phyloP scores from a whole-genome alignment of 2,113 vertebrate species.

The Saccopteryx leptura region DNA sequence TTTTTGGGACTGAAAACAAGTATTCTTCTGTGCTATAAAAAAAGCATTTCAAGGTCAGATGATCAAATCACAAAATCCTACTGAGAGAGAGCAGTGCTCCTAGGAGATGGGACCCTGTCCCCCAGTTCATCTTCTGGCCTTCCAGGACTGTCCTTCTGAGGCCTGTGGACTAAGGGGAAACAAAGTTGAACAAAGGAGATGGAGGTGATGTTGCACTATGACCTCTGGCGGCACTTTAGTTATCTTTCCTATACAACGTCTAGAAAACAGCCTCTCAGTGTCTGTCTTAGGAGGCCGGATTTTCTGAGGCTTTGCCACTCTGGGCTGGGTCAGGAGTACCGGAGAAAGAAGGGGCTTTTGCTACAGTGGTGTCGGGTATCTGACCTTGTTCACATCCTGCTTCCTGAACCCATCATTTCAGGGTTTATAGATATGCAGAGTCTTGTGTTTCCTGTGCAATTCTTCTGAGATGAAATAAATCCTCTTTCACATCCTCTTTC shows the following conservation, averaged over 20 bases:
- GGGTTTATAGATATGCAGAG: no score
- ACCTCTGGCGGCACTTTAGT: neutral
- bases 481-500: neutral
- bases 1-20: neutral
- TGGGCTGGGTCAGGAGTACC: neutral
- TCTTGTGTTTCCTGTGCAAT: neutral
- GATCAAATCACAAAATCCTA: neutral
- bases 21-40: neutral
- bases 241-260: neutral
- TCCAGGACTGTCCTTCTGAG: neutral
- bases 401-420: conserved; percentile 13
- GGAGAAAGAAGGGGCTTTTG: neutral
- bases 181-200: neutral
- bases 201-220: neutral
- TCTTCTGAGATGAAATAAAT: neutral
- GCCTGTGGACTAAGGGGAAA: neutral
- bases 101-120: neutral
- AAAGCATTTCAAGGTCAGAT: neutral
- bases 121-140: neutral
- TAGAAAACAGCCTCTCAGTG: neutral
- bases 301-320: neutral
- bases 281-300: neutral
- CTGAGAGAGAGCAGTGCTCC: neutral
- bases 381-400: neutral
- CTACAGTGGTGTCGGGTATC: neutral